Conservation (phyloP, 53 echinoderm and acorn worm species). For the Temnopleurus reevesii region DNA sequence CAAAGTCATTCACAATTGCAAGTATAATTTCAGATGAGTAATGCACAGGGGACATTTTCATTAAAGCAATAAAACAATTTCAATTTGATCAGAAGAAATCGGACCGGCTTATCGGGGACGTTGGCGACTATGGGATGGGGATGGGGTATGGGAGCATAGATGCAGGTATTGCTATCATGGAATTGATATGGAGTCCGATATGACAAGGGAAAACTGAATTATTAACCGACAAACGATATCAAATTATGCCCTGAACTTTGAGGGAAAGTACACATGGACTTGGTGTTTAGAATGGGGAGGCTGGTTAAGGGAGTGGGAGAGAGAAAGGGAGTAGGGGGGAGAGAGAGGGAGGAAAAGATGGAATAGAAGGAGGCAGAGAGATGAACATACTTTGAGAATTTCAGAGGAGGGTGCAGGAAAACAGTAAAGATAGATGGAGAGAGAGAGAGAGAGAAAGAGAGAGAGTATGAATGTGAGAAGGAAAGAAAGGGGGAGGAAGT, state of each 20-base stretch:
- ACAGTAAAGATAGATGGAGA: not conserved
- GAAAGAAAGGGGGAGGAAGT: not conserved
- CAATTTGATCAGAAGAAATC: conserved; percentile 11
- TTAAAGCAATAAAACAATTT: conserved; percentile 32
- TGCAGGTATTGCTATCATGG: conserved; percentile 4
- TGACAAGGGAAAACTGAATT: conserved; percentile 37
- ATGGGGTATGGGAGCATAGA: too few relatives aligned
- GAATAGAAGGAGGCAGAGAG: not conserved
- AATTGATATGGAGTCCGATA: conserved; percentile 3
- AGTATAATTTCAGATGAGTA: conserved; percentile 20
- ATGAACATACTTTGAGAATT: not conserved
- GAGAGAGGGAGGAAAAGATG: not conserved
- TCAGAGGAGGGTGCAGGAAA: not conserved
- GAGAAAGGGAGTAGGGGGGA: not conserved
- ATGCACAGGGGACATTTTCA: conserved; percentile 19
- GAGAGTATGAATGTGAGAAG: not conserved
- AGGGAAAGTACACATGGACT: conserved; percentile 18
- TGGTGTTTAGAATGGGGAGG: not conserved
- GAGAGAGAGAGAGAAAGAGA: not conserved
- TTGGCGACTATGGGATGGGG: not conserved
- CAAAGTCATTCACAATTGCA: conserved; percentile 34
- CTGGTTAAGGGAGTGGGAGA: not conserved
- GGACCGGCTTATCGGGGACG: not conserved
- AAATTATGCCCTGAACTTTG: conserved; percentile 36
- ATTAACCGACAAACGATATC: conserved; percentile 54